These are phyloP conservation scores for Gymnothorax reevesii DNA, from an alignment of 2,797 vertebrate species.

Conservation along the genomic window DNA sequence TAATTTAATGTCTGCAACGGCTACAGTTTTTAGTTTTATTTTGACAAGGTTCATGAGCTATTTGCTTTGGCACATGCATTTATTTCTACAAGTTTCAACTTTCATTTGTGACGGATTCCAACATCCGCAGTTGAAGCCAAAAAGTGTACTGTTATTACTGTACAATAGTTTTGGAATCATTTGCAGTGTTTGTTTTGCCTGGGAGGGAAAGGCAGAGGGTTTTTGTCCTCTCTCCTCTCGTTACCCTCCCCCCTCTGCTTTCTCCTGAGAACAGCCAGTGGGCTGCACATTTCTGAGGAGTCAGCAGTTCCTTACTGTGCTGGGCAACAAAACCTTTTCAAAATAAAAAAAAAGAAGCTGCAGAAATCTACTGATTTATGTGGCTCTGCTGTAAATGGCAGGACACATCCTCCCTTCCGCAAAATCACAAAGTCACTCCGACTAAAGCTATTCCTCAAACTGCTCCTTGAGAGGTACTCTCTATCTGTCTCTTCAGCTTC, in stretches of 20 bases:
- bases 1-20: neutral
- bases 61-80: neutral
- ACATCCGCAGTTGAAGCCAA: neutral
- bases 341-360: conserved; percentile 34
- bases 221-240: neutral
- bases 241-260: neutral
- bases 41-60: neutral
- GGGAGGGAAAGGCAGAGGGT: neutral
- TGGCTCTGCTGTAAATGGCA: conserved; percentile 30
- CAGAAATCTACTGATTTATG: conserved; percentile 45
- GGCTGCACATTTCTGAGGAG: conserved; percentile 31
- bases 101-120: neutral
- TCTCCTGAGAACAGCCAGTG: neutral
- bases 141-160: neutral
- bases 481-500: neutral
- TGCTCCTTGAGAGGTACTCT: neutral
- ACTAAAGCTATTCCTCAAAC: neutral
- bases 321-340: conserved; percentile 51
- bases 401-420: conserved; percentile 36
- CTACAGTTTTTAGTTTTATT: neutral
- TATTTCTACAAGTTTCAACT: neutral
- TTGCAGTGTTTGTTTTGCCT: neutral
- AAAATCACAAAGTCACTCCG: conserved; percentile 24
- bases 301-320: conserved; percentile 48
- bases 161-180: neutral